These are phyloP conservation scores for Erpobdella octoculata DNA, from an alignment of 2,888 invertebrate genomes.

Conservation along the genomic window DNA sequence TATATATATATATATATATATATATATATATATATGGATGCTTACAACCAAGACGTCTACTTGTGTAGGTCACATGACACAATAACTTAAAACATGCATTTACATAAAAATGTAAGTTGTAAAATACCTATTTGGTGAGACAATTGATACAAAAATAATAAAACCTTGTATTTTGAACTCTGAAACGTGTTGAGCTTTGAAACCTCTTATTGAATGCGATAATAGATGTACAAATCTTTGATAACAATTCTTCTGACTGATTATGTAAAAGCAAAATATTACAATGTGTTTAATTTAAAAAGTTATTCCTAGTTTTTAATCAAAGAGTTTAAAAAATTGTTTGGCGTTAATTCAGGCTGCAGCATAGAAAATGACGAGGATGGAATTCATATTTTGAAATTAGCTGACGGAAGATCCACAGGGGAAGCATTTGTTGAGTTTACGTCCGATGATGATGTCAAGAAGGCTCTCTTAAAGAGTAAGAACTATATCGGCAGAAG, in stretches of 20 bases:
- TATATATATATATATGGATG: too few relatives aligned
- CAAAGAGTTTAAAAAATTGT: neutral
- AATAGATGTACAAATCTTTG: neutral
- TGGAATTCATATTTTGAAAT: conserved; percentile 75
- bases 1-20: too few relatives aligned
- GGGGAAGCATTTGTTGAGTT: conserved; percentile 86
- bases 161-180: neutral
- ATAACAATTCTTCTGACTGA: conserved; percentile 50
- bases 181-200: neutral
- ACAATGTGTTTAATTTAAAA: too few relatives aligned
- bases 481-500: conserved; percentile 81
- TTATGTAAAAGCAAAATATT: too few relatives aligned
- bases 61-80: too few relatives aligned
- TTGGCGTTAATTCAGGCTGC: neutral
- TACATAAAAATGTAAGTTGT: too few relatives aligned
- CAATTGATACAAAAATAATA: too few relatives aligned
- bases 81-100: too few relatives aligned
- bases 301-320: neutral
- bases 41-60: too few relatives aligned
- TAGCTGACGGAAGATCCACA: conserved; percentile 77
- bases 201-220: neutral
- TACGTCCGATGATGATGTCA: conserved; percentile 68
- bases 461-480: conserved; percentile 70
- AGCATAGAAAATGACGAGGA: conserved; percentile 47
- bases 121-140: too few relatives aligned